Base-by-base conservation (phyloP, 1,140 invertebrate genomes). In the Tetraneura akinire region DNA sequence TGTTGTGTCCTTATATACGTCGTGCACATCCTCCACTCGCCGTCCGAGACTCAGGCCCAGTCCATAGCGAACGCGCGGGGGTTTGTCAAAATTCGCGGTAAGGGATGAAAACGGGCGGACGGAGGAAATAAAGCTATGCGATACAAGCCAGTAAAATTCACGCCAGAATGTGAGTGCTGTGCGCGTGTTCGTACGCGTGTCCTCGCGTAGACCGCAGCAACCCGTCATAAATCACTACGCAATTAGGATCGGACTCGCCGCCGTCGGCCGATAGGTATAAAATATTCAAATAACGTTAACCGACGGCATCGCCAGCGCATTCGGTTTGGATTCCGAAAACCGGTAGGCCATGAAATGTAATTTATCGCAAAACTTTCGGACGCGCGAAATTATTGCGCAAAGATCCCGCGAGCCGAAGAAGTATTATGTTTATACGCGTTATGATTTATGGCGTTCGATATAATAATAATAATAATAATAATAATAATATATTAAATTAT, bases 221-320 rank as follows among this genome's bases (percentile, higher is more conserved):
- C 68, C 45, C 68, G 68, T 71, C 68, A 49, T 71, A 71, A 71
- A 71, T 71, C 68, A 71, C 68, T 18, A 18, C 16, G 47, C 51
- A 49, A 71, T 71, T 71, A 71, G 47, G 23, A 71, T 51, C 13
- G 68, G 68, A 21, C 10, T 11, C 13, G 26, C 21, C 26, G 26
- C 4, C 13, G 26, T 6, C 26, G 26, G 60, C 32, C 26, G 60
- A 62, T 62, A 3, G 11, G 23, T 71, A 51, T 71, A 71, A 71
- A 71, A 71, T 71, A 71, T 71, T 71, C 68, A 71, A 71, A 71
- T 26, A 71, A 53, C 47, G 42, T 70, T 70, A 47, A 51, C 45
- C 42, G 18, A 14, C 5, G 23, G 16, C 47, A 1, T 23, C 21
- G n/a, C 62, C 21, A 29, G 16, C 32, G 66, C 42, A 37, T 71